Percentiles rank a stretch among this genome's conserved stretches.
Evolutionary conservation across 2,113 vertebrate species (phyloP).

Genomic region (Lophotis ruficrista): DNA sequence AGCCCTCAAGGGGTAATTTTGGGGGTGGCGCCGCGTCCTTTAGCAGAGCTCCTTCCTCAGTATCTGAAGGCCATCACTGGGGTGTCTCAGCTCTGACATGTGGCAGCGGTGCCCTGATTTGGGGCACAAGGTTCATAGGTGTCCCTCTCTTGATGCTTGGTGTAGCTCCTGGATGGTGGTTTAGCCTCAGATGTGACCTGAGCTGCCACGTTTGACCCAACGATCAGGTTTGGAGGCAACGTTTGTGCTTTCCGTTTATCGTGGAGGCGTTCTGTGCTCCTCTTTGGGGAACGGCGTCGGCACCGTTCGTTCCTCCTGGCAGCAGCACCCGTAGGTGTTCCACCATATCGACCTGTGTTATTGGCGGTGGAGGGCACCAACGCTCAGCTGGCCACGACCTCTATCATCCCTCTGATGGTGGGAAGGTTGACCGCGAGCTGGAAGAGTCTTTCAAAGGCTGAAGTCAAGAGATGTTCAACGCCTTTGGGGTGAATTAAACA

Average conservation of each 20-base stretch:
- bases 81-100: neutral
- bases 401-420: slow-evolving; percentile 42
- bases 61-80: rapidly evolving
- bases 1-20: rapidly evolving
- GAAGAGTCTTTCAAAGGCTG: slow-evolving; percentile 23
- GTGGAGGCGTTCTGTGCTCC: neutral
- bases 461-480: neutral
- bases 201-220: no score
- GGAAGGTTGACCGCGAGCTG: neutral
- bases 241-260: neutral
- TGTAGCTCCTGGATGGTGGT: neutral
- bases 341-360: rapidly evolving
- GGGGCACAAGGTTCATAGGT: rapidly evolving
- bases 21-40: neutral
- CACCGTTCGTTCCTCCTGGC: neutral
- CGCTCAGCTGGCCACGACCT: neutral
- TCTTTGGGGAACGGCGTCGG: neutral
- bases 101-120: rapidly evolving
- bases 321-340: neutral
- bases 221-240: neutral
- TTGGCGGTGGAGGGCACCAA: neutral
- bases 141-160: rapidly evolving
- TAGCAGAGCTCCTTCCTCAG: neutral
- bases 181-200: neutral
- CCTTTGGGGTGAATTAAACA: neutral